These are phyloP conservation scores for Connochaetes taurinus DNA, from an alignment of 2,113 vertebrate genomes.

Conservation along the genomic window DNA sequence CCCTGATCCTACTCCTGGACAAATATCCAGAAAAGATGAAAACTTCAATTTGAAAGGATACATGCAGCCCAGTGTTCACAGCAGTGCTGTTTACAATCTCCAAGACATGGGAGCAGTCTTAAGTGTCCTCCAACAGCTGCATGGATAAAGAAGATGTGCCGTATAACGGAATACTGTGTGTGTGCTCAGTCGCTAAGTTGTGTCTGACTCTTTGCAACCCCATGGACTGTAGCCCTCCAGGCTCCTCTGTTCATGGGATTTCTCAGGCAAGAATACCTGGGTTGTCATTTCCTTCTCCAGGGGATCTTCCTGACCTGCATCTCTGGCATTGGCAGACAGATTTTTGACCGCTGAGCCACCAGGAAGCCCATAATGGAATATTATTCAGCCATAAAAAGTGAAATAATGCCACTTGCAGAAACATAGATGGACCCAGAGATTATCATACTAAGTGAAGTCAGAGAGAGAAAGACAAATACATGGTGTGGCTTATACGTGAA, in stretches of 20 bases:
- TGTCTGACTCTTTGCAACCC: neutral
- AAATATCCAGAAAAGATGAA: neutral
- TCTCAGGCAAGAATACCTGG: neutral
- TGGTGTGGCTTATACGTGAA: neutral
- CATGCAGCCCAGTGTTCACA: neutral
- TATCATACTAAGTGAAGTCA: neutral
- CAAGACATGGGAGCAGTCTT: neutral
- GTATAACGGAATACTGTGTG: fast-evolving
- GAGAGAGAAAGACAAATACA: neutral
- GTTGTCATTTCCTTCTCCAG: neutral
- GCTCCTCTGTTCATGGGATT: neutral
- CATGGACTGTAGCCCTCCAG: neutral
- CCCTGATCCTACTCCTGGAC: neutral
- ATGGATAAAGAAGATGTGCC: neutral
- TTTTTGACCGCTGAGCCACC: neutral
- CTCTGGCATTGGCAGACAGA: neutral
- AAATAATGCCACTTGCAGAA: neutral
- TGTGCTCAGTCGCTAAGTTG: neutral
- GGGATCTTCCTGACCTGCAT: neutral
- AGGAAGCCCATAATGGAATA: neutral
- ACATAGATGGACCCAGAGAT: neutral
- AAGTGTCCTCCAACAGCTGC: neutral
- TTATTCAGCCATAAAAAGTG: neutral
- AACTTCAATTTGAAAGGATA: neutral
- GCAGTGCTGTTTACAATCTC: neutral